Conservation (phyloP, 2,888 invertebrate genomes). For the Drosophila mimetica region DNA sequence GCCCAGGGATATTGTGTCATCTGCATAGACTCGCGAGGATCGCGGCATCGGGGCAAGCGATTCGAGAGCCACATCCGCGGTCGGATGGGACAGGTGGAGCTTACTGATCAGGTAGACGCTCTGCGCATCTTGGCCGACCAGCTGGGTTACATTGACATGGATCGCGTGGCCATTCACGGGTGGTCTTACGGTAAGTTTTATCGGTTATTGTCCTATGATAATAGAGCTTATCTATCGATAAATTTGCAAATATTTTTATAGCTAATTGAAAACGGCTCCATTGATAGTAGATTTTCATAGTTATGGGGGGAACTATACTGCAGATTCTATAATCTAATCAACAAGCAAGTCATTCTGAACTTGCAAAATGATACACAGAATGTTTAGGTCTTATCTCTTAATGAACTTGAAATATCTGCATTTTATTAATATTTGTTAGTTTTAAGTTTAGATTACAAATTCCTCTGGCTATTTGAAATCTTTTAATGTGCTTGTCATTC, state of each 20-base stretch:
- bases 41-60: slow-evolving; percentile 94
- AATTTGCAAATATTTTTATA: too few relatives aligned
- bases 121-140: slow-evolving; percentile 93
- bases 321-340: neutral
- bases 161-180: slow-evolving; percentile 96
- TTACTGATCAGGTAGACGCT: slow-evolving; percentile 98
- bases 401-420: neutral
- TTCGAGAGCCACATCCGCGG: slow-evolving; percentile 96
- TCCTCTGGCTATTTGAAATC: too few relatives aligned
- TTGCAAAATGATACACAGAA: neutral
- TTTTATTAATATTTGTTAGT: neutral
- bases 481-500: too few relatives aligned
- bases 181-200: slow-evolving; percentile 95
- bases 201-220: neutral
- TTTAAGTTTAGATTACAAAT: too few relatives aligned
- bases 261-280: too few relatives aligned
- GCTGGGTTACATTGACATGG: slow-evolving; percentile 95
- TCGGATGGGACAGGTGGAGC: slow-evolving; percentile 96
- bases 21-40: slow-evolving; percentile 97
- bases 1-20: slow-evolving; percentile 98
- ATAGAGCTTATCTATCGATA: too few relatives aligned
- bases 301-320: neutral
- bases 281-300: neutral
- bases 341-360: neutral
- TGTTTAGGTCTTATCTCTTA: neutral